phyloP scores from a whole-genome alignment of 2,888 invertebrate genomes.

The Mantis religiosa region DNA sequence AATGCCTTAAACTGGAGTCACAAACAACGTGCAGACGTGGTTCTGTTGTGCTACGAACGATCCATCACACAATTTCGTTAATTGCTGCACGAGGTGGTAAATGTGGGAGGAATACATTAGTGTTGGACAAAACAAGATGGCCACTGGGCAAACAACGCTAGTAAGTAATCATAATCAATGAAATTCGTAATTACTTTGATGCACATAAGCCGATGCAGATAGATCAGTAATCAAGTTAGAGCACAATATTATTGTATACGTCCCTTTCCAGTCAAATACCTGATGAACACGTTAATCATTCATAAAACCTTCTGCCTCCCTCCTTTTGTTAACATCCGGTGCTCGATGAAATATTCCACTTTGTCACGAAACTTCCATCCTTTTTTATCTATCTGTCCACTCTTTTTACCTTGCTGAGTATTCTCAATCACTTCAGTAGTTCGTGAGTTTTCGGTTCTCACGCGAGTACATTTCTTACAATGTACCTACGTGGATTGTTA shows the following conservation, averaged over 20 bases:
- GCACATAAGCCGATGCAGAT: background rate
- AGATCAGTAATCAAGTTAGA: conserved; percentile 17
- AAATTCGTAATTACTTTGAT: conserved; percentile 14
- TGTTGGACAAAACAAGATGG: background rate
- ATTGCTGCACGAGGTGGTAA: background rate
- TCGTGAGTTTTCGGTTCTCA: too few relatives aligned
- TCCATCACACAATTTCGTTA: background rate
- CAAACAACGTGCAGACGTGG: too few relatives aligned
- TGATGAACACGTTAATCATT: background rate
- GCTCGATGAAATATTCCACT: background rate
- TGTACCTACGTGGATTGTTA: too few relatives aligned
- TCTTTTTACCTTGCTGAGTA: too few relatives aligned
- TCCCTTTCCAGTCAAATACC: background rate
- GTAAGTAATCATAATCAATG: conserved; percentile 1
- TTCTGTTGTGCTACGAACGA: too few relatives aligned
- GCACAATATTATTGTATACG: background rate
- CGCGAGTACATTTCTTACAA: too few relatives aligned
- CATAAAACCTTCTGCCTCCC: background rate
- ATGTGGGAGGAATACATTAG: conserved; percentile 6
- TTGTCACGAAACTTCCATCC: background rate
- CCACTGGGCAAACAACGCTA: background rate
- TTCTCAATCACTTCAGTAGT: too few relatives aligned
- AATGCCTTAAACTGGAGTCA: too few relatives aligned
- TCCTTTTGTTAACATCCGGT: background rate
- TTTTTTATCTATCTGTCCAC: background rate